phyloP scores from a whole-genome alignment of 2,797 vertebrate species.

The Takifugu rubripes region DNA sequence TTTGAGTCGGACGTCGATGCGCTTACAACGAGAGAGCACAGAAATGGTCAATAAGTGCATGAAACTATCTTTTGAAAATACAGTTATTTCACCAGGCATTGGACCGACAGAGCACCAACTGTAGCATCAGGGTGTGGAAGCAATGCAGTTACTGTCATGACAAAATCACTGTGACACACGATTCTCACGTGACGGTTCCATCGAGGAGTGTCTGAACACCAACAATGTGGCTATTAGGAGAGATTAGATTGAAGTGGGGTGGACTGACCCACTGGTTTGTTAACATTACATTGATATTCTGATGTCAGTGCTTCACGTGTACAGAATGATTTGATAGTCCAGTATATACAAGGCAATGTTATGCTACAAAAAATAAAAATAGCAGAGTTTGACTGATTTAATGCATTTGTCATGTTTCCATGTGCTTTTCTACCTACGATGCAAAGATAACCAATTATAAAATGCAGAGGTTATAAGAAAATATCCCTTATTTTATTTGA shows the following conservation, averaged over 20 bases:
- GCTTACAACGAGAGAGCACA: constrained; percentile 93
- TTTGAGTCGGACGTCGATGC: constrained; percentile 90
- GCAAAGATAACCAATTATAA: constrained; percentile 50
- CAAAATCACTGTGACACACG: constrained; percentile 61
- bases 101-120: constrained; percentile 81
- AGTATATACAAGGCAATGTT: constrained; percentile 74
- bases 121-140: constrained; percentile 81
- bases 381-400: constrained; percentile 30
- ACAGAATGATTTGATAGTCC: constrained; percentile 69
- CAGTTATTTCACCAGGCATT: constrained; percentile 85
- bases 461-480: constrained; percentile 52
- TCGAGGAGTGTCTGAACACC: constrained; percentile 47
- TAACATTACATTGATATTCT: constrained; percentile 41
- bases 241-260: constrained; percentile 17
- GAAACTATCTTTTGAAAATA: constrained; percentile 85
- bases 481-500: constrained; percentile 45
- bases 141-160: constrained; percentile 71
- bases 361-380: constrained; percentile 61
- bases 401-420: constrained; percentile 63
- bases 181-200: constrained; percentile 56
- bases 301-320: constrained; percentile 65
- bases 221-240: constrained; percentile 27
- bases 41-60: constrained; percentile 94
- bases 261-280: constrained; percentile 40
- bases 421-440: constrained; percentile 65